Conservation (phyloP, 2,113 vertebrate species). For the Tricholaema leucomelas region DNA sequence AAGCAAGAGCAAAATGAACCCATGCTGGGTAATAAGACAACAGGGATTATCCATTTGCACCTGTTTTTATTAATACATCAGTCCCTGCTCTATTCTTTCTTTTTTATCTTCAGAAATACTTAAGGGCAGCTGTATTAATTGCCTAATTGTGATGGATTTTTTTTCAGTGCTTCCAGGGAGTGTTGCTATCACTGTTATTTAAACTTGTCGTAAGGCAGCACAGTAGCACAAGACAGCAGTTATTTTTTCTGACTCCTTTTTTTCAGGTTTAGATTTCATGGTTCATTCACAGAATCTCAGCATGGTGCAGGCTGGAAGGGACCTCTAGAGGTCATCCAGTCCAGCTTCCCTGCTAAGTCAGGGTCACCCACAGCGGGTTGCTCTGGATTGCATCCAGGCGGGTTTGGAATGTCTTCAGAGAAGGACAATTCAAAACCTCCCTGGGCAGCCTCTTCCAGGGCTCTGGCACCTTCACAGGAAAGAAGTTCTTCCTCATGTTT, state of each 20-base stretch:
- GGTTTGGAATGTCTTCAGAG: too few relatives aligned
- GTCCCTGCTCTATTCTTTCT: background rate
- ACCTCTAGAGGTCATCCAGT: background rate
- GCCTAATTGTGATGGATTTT: background rate
- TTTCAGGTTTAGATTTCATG: background rate
- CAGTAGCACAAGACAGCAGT: accelerated
- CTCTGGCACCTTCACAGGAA: background rate
- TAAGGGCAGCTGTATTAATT: background rate
- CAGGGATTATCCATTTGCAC: background rate
- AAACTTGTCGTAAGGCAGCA: background rate
- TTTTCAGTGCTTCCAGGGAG: background rate
- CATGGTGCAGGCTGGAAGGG: background rate
- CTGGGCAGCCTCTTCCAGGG: background rate
- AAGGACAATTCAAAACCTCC: too few relatives aligned
- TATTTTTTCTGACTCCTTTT: background rate
- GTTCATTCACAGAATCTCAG: background rate
- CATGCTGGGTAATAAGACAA: accelerated
- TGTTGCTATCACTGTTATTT: accelerated
- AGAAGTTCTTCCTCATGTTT: background rate
- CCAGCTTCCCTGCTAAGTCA: background rate
- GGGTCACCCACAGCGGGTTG: too few relatives aligned
- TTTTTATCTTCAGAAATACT: background rate
- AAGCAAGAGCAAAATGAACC: background rate
- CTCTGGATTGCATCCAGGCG: too few relatives aligned
- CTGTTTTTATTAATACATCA: background rate